Conservation (phyloP, 92 coral and sea anemone genomes). For the Actinostola sp. region DNA sequence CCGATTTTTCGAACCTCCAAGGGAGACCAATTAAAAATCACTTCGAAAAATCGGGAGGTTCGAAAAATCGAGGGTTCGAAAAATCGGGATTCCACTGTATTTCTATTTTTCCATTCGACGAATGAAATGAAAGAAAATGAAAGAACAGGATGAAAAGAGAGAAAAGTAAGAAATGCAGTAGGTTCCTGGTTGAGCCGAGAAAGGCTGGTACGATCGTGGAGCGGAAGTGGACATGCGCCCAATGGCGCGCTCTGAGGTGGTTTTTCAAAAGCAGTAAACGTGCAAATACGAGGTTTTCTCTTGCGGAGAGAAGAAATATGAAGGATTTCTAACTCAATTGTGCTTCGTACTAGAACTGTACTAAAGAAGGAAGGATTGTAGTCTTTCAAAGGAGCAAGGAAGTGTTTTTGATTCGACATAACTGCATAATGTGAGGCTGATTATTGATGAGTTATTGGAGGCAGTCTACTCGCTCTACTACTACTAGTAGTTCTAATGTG, state of each 20-base stretch:
- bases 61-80: too few relatives aligned
- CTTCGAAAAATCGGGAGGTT: too few relatives aligned
- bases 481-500: too few relatives aligned
- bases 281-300: background rate
- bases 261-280: constrained; percentile 15
- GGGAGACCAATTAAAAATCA: too few relatives aligned
- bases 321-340: background rate
- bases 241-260: constrained; percentile 40
- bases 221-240: constrained; percentile 58
- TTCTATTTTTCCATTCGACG: too few relatives aligned
- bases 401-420: background rate
- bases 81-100: too few relatives aligned
- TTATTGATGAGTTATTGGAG: background rate
- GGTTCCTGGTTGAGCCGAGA: background rate
- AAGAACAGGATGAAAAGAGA: background rate
- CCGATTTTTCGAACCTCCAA: too few relatives aligned
- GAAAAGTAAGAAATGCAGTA: background rate
- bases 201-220: constrained; percentile 19
- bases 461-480: too few relatives aligned
- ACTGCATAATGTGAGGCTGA: background rate
- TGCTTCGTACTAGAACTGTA: background rate
- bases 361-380: background rate
- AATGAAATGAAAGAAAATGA: background rate
- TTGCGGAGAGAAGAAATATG: background rate
- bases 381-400: background rate